These are phyloP conservation scores for Aurelia coerulea DNA, from an alignment of 30 jellyfish, hydroid and myxozoan genomes.

Conservation along the genomic window DNA sequence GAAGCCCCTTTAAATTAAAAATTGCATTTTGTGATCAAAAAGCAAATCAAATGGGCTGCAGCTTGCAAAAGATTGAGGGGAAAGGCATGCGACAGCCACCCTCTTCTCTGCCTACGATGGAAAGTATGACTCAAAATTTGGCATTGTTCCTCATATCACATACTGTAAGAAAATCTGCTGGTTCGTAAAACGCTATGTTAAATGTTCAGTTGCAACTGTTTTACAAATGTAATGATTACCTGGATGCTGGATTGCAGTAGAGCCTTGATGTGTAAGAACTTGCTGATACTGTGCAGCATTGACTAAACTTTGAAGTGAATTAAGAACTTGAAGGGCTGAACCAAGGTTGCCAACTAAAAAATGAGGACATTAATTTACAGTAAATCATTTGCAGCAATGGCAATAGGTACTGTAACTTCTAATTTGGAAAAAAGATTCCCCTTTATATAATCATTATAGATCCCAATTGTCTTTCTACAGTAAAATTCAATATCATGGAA, in stretches of 20 bases:
- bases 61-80: too few species aligned
- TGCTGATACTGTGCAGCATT: slow-evolving; percentile 66
- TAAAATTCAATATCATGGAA: too few species aligned
- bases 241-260: not conserved
- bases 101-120: too few species aligned
- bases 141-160: not conserved
- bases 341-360: slow-evolving; percentile 35
- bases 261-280: not conserved
- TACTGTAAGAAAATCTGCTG: not conserved
- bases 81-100: too few species aligned
- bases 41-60: too few species aligned
- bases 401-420: too few species aligned
- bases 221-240: not conserved
- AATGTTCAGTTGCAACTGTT: too few species aligned
- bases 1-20: too few species aligned
- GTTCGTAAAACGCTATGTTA: too few species aligned
- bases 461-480: too few species aligned
- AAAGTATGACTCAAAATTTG: too few species aligned
- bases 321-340: slow-evolving; percentile 56
- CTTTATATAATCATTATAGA: not conserved
- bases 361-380: not conserved
- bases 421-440: not conserved
- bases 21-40: too few species aligned
- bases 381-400: not conserved
- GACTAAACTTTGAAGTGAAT: slow-evolving; percentile 40